phyloP scores from a whole-genome alignment of 2,113 vertebrate genomes.

The Paradisaea rubra region DNA sequence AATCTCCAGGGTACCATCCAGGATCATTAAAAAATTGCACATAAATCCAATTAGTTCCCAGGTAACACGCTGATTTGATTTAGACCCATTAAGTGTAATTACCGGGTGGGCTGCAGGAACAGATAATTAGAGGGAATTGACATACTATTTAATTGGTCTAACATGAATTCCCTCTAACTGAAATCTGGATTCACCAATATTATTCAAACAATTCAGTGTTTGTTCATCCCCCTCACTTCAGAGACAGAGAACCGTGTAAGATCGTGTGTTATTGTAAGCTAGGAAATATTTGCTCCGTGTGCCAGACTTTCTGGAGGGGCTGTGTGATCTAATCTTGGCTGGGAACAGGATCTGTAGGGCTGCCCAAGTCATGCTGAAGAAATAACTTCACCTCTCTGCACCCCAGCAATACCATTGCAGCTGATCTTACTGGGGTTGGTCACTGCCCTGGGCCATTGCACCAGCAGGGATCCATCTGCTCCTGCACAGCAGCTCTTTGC shows the following conservation, averaged over 20 bases:
- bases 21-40: constrained; percentile 17
- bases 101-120: not conserved
- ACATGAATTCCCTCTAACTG: constrained; percentile 19
- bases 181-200: constrained; percentile 15
- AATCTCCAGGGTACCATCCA: not conserved
- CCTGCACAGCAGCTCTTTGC: not conserved
- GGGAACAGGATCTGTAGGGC: not conserved
- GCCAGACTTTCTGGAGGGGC: not conserved
- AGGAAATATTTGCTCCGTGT: not conserved
- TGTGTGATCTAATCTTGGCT: not conserved
- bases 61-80: constrained; percentile 40
- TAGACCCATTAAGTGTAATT: constrained; percentile 38
- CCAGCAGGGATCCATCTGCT: not conserved
- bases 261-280: not conserved
- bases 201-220: constrained; percentile 14
- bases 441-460: not conserved
- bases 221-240: not conserved
- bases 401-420: not conserved
- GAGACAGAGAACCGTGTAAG: not conserved
- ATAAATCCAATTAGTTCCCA: constrained; percentile 51
- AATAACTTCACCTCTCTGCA: not conserved
- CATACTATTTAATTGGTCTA: constrained; percentile 44
- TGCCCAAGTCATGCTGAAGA: not conserved
- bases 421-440: not conserved
- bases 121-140: constrained; percentile 39